A percentile compares a stretch with the other conserved stretches of the same genome.
Conservation (phyloP, 2,113 vertebrate genomes). For the Scomber japonicus region DNA sequence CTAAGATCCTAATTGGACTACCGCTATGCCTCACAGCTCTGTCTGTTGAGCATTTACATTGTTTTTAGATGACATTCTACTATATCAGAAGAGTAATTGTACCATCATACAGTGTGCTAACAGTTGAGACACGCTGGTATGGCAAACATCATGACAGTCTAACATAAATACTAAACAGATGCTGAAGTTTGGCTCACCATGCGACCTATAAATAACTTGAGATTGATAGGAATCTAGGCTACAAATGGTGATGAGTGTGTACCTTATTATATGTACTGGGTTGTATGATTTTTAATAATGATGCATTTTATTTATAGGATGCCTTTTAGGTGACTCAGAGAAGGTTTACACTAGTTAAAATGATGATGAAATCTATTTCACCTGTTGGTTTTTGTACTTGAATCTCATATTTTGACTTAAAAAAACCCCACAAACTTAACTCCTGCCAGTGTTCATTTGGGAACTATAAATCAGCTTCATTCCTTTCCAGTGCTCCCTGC, state of each 20-base stretch:
- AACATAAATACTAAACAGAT: constrained; percentile 52
- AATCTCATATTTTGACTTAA: neutral
- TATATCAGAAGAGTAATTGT: neutral
- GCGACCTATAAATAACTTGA: constrained; percentile 48
- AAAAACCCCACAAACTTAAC: neutral
- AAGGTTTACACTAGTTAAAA: too few species aligned
- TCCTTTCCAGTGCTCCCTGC: neutral
- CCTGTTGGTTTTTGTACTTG: constrained; percentile 14
- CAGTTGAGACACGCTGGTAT: neutral
- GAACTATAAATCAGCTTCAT: neutral
- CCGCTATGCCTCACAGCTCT: neutral
- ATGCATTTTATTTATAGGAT: too few species aligned
- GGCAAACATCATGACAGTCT: constrained; percentile 14
- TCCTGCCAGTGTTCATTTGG: neutral
- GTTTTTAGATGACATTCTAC: constrained; percentile 10
- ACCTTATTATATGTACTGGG: neutral
- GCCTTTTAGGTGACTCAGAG: too few species aligned
- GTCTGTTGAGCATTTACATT: neutral
- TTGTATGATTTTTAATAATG: constrained; percentile 4
- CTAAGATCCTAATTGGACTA: neutral
- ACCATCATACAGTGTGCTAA: neutral
- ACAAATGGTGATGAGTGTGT: constrained; percentile 19
- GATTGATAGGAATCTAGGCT: constrained; percentile 48
- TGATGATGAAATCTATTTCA: constrained; percentile 4
- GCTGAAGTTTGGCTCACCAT: constrained; percentile 15